phyloP scores from a whole-genome alignment of 2,797 vertebrate genomes.

The Pseudopleuronectes americanus region DNA sequence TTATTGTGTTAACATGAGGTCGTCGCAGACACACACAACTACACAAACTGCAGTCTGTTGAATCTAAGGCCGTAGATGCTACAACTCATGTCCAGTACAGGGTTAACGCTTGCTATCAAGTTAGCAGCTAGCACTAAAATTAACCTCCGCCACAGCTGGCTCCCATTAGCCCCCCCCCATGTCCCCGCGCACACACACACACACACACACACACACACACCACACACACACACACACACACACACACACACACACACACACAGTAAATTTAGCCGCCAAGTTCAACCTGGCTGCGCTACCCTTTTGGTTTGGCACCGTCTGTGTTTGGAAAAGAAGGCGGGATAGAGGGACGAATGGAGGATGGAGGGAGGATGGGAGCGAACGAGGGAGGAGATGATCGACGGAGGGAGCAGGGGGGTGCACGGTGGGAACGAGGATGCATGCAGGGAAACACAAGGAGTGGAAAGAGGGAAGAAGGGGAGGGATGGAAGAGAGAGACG shows the following conservation, averaged over 20 bases:
- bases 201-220: slow-evolving; percentile 10
- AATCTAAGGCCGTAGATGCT: neutral
- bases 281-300: slow-evolving; percentile 71
- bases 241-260: slow-evolving; percentile 34
- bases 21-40: neutral
- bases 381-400: slow-evolving; percentile 14
- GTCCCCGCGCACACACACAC: neutral
- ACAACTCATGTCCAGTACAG: slow-evolving; percentile 36
- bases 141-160: slow-evolving; percentile 83
- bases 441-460: slow-evolving; percentile 22
- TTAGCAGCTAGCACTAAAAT: slow-evolving; percentile 79
- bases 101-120: slow-evolving; percentile 63
- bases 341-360: slow-evolving; percentile 37
- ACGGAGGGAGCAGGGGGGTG: slow-evolving; percentile 11
- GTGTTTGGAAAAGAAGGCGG: slow-evolving; percentile 65
- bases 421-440: slow-evolving; percentile 21
- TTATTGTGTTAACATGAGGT: too few relatives aligned
- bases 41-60: neutral
- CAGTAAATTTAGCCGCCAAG: slow-evolving; percentile 51
- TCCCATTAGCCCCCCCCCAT: slow-evolving; percentile 77
- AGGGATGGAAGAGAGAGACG: slow-evolving; percentile 23
- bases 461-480: slow-evolving; percentile 18
- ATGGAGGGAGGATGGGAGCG: slow-evolving; percentile 26
- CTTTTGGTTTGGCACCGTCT: slow-evolving; percentile 69
- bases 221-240: slow-evolving; percentile 25